Evolutionary conservation across 2,113 vertebrate species (phyloP), one percentile per base, ranked within the genome.

Genomic region (Ifrita kowaldi): DNA sequence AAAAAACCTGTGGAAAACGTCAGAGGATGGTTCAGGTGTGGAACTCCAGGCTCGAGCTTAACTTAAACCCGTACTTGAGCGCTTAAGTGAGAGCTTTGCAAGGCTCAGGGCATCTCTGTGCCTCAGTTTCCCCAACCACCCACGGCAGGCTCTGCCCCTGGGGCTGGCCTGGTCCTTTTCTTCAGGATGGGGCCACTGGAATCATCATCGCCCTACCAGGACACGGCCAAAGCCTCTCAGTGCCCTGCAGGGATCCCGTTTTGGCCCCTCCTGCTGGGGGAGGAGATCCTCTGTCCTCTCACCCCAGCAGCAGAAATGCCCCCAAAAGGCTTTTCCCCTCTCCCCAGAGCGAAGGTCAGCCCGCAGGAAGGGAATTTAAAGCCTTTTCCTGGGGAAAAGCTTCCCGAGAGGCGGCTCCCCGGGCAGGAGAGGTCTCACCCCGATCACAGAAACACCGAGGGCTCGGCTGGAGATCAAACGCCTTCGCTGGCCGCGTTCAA

Each of bases 21-120:
- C 1, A 0, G 27, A 21, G 7, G 18, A 32, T 0, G 27, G 53
- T 23, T 59, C 4, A 1, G 55, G 47, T 49, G 60, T 2, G 2
- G 39, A 73, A 28, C 7, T 7, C 5, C 44, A 1, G 49, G 63
- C 23, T 65, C 16, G 41, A 35, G 49, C 27, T 63, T 79, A 33
- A 73, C 3, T 82, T 52, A 16, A 53, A 37, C 5, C 23, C 1
- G 2, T 20, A 37, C 16, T 27, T 9, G 20, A 42, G 16, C 3
- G 6, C 23, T 49, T 49, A 30, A 79, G 56, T 44, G 35, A 60
- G 84, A 53, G 59, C 26, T 56, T 47, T 35, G 16, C 2, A 5
- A 90, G 52, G 69, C 55, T 87, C 50, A 27, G 44, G 30, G 55
- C 70, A 63, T 0, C 92, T 42, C 81, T 0, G 6, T 81, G 81